These are phyloP conservation scores for Blastobasis adustella DNA, from an alignment of 2,888 invertebrate species.

Conservation along the genomic window DNA sequence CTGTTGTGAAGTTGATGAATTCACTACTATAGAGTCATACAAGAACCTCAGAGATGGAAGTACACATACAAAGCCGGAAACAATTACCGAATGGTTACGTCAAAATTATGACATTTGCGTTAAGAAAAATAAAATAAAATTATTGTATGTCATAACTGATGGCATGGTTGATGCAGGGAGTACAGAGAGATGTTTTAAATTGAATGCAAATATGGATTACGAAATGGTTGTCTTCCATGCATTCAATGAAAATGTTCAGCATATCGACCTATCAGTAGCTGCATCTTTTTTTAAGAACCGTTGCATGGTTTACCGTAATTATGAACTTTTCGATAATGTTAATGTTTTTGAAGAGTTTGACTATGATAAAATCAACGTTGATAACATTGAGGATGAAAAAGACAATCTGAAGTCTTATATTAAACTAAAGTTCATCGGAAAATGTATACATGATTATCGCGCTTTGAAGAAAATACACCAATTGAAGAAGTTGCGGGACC, in stretches of 20 bases:
- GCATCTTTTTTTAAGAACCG: slow-evolving; percentile 13
- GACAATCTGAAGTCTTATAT: slow-evolving; percentile 31
- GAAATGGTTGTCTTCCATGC: slow-evolving; percentile 27
- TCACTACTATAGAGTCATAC: slow-evolving; percentile 10
- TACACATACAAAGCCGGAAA: slow-evolving; percentile 12
- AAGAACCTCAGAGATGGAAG: background rate
- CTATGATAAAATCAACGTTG: slow-evolving; percentile 23
- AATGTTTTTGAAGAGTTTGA: slow-evolving; percentile 29
- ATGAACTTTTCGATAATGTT: slow-evolving; percentile 18
- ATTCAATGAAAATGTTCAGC: slow-evolving; percentile 9
- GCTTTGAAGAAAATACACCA: slow-evolving; percentile 28
- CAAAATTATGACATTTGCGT: slow-evolving; percentile 5
- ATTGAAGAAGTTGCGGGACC: slow-evolving; percentile 22
- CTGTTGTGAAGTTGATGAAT: slow-evolving; percentile 24
- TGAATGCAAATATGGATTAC: slow-evolving; percentile 24
- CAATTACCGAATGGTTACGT: slow-evolving; percentile 8
- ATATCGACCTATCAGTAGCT: slow-evolving; percentile 26
- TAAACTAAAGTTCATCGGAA: slow-evolving; percentile 25
- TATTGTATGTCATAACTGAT: slow-evolving; percentile 30
- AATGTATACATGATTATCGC: slow-evolving; percentile 9
- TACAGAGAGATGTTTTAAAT: slow-evolving; percentile 13
- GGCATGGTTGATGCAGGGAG: slow-evolving; percentile 15
- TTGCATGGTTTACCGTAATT: slow-evolving; percentile 25
- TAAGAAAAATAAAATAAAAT: slow-evolving; percentile 18
- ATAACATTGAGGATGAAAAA: slow-evolving; percentile 26